Base-by-base conservation (phyloP, 2,113 vertebrate genomes). In the Microtus montanus region DNA sequence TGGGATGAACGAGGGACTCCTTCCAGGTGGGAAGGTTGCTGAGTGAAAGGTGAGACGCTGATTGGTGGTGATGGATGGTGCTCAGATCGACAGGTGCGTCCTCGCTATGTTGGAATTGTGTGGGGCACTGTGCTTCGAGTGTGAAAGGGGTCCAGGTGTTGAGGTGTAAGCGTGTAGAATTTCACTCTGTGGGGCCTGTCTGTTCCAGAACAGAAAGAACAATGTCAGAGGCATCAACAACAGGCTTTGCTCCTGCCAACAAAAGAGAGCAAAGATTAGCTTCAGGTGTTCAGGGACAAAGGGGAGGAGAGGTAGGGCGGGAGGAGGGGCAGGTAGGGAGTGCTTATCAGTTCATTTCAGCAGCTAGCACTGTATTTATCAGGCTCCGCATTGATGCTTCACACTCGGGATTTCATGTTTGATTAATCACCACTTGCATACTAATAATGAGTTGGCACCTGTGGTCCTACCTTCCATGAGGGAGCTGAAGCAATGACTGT, bases 121-220 rank as follows among this genome's bases (percentile, higher is more conserved):
- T 24, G 30, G 70, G 38, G 38, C 7, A 6, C 38, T 47, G 38
- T 47, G 38, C 71, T 77, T 54, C 13, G 12, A 49, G 20, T 2
- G 7, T 3, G 4, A 14, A 17, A n/a, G 3, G 47, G 19, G 52
- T 20, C 0, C 1, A 1, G 38, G 4, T 2, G 44, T 11, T n/a
- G 66, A 30, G 3, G 38, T 7, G 2, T 75, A 41, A 28, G 41
- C 4, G 26, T 22, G 2, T 71, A 74, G 82, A 54, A 28, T 58
- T 73, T 54, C n/a, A 74, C 15, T 28, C n/a, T 35, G 71, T n/a
- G 30, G 19, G 49, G 12, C 5, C 44, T 75, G 19, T 44, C 41
- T 26, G 0, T 77, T 49, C 5, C 11, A 12, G 38, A 63, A n/a
- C 10, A 61, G 26, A 87, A 33, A 73, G 54, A 61, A 41, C 9